Base-by-base conservation (phyloP, 2,888 invertebrate genomes). In the Erebia epiphron region DNA sequence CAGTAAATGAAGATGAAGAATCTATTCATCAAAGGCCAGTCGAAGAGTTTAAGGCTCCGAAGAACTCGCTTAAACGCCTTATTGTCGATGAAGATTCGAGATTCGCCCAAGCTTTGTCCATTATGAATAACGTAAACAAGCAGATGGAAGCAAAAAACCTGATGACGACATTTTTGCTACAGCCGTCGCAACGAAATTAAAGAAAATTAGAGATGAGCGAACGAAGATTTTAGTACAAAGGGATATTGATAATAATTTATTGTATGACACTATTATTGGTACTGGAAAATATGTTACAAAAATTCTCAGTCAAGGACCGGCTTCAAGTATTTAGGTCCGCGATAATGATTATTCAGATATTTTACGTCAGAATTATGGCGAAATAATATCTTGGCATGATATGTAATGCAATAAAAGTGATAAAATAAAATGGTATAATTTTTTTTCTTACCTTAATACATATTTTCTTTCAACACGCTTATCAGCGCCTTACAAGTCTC, bases 41-140 rank as follows among this genome's bases (percentile, higher is more conserved):
- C 73, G 71, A 76, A 75, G 75, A 76, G 70, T 76, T 77, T 72
- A 72, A 77, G 74, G 76, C 69, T 76, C 74, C 76, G 69, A 76
- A 76, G 73, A 76, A 75, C 74, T 75, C 69, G 70, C 73, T 61
- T 10, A 76, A 77, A 76, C 73, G 16, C 7, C 16, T 14, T 52
- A 7, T n/a, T 52, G 16, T 74, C 56, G 73, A 75, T 75, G 74
- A 76, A 76, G 77, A 76, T 68, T 73, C 73, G 61, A 75, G 72
- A 75, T 74, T 76, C 16, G 69, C 67, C 11, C 71, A 77, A 11
- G 75, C 73, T 76, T 76, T 74, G 69, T 76, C 71, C 69, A 75
- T 75, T 75, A 76, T 76, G 76, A 18, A 77, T 75, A 76, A 74
- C 70, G 73, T 77, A 62, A 77, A 76, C 67, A 76, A 76, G 72